Evolutionary conservation across 2,797 vertebrate genomes (phyloP).

Genomic region (Lophius americanus): DNA sequence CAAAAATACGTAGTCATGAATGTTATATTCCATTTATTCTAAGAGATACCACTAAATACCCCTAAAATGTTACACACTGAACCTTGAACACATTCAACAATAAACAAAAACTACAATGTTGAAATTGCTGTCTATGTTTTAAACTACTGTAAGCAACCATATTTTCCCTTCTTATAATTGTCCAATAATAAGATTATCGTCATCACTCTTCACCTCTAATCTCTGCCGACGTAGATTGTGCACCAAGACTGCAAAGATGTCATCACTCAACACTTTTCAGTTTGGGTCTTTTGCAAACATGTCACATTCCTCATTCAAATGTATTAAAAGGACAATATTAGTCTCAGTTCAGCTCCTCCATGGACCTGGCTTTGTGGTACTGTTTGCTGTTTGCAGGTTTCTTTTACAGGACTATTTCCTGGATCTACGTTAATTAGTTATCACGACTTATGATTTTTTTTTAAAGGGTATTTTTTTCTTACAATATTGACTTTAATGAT

Average conservation of each 20-base stretch:
- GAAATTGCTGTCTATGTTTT: background rate
- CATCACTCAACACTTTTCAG: background rate
- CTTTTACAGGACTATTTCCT: background rate
- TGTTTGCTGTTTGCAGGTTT: constrained; percentile 3
- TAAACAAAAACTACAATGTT: background rate
- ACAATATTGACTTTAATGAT: constrained; percentile 3
- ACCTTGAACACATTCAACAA: background rate
- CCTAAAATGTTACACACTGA: too few relatives aligned
- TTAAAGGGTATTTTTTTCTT: too few relatives aligned
- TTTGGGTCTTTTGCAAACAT: background rate
- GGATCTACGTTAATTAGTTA: too few relatives aligned
- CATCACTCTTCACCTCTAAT: background rate
- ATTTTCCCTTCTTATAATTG: too few relatives aligned
- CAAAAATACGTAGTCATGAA: too few relatives aligned
- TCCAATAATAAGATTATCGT: too few relatives aligned
- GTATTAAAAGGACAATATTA: background rate
- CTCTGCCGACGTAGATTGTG: background rate
- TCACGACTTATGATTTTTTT: background rate
- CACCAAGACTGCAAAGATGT: background rate
- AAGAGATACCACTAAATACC: too few relatives aligned
- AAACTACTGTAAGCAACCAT: too few relatives aligned
- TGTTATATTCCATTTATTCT: too few relatives aligned
- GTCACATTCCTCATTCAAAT: background rate
- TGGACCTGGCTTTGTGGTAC: background rate
- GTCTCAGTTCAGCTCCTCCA: background rate